Conservation (phyloP, 2,888 invertebrate genomes). For the Lypha dubia region DNA sequence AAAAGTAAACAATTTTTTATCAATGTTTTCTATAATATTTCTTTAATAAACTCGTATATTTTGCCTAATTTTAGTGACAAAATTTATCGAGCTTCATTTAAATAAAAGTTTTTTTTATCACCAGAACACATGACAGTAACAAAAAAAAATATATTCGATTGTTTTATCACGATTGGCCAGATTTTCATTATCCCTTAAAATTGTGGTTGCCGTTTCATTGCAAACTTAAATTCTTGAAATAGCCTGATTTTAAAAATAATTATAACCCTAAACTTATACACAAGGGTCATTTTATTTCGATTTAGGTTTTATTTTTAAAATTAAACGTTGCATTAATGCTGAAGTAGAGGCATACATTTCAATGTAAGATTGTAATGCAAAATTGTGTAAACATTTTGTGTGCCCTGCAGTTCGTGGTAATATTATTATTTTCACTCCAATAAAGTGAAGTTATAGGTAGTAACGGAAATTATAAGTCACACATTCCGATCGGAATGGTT, state of each 20-base stretch:
- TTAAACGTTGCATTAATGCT: background rate
- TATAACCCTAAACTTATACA: background rate
- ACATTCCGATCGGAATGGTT: too few relatives aligned
- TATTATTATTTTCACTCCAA: background rate
- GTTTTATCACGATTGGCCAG: too few relatives aligned
- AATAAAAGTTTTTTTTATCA: background rate
- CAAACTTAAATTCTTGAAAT: too few relatives aligned
- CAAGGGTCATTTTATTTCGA: background rate
- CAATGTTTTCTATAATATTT: background rate
- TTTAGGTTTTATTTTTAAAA: background rate
- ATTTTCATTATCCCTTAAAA: too few relatives aligned
- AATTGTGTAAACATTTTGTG: background rate
- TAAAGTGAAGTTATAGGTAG: too few relatives aligned
- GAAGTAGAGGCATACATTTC: background rate
- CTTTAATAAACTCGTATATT: background rate
- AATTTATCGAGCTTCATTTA: too few relatives aligned
- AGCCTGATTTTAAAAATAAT: background rate
- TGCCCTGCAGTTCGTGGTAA: background rate
- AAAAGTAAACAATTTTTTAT: background rate
- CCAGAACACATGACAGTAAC: too few relatives aligned
- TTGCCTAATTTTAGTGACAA: background rate
- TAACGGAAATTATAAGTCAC: too few relatives aligned
- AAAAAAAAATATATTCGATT: too few relatives aligned
- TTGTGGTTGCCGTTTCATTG: too few relatives aligned
- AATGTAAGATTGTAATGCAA: background rate